phyloP scores from a whole-genome alignment of 1,140 invertebrate genomes.

The Trichogramma pretiosum region DNA sequence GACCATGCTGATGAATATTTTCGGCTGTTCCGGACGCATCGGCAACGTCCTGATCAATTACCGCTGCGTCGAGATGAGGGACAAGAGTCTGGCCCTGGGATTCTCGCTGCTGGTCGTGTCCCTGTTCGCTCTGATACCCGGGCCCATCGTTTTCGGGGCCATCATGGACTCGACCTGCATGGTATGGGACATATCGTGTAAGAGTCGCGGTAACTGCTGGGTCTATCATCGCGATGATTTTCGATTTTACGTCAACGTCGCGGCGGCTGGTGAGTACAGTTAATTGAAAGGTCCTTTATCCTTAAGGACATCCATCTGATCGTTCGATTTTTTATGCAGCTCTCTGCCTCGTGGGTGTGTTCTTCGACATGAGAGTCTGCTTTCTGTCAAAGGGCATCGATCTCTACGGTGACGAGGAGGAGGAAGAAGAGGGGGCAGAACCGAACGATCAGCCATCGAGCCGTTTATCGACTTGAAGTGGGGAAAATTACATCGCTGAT shows the following conservation, averaged over 20 bases:
- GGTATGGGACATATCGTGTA: slow-evolving; percentile 57
- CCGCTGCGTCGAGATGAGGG: slow-evolving; percentile 50
- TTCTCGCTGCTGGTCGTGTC: slow-evolving; percentile 54
- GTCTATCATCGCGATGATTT: slow-evolving; percentile 53
- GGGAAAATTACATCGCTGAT: too few species aligned
- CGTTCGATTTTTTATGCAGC: slow-evolving; percentile 29
- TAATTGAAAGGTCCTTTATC: background rate
- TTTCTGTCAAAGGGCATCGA: slow-evolving; percentile 50
- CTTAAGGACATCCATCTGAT: too few species aligned
- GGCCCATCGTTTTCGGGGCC: slow-evolving; percentile 56
- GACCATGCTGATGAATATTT: slow-evolving; percentile 45
- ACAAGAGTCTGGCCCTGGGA: slow-evolving; percentile 59
- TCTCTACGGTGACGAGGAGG: slow-evolving; percentile 50
- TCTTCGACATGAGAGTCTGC: slow-evolving; percentile 52
- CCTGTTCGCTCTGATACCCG: slow-evolving; percentile 57
- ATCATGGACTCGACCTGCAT: slow-evolving; percentile 57
- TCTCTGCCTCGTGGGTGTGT: slow-evolving; percentile 46
- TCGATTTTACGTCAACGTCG: slow-evolving; percentile 49
- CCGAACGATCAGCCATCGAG: too few species aligned
- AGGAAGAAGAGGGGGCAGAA: too few species aligned
- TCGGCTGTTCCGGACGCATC: slow-evolving; percentile 53
- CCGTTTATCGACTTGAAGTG: too few species aligned
- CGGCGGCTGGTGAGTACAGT: slow-evolving; percentile 45
- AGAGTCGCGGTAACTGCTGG: slow-evolving; percentile 54
- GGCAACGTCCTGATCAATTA: slow-evolving; percentile 55